Conservation (phyloP, 2,113 vertebrate species). For the Ceyx melanurus region DNA sequence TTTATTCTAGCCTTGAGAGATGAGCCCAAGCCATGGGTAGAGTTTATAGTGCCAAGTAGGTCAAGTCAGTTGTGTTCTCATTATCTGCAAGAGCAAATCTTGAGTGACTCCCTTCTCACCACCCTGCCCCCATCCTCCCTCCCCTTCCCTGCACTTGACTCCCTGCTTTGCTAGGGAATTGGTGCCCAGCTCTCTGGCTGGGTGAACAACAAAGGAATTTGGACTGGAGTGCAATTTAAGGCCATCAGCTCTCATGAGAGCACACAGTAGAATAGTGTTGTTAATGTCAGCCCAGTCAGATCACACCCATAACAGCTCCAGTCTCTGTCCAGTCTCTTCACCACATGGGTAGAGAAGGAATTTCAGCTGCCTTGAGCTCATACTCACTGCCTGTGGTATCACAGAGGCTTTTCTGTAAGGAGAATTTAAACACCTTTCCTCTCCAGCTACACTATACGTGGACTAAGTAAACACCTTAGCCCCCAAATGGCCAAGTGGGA, state of each 20-base stretch:
- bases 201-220: background rate
- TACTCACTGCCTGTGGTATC: background rate
- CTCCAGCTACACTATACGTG: background rate
- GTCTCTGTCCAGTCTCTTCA: background rate
- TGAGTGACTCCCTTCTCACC: accelerated
- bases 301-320: background rate
- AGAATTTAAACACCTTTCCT: background rate
- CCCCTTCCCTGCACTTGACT: background rate
- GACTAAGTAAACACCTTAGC: background rate
- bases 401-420: background rate
- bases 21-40: accelerated
- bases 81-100: background rate
- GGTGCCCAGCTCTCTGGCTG: background rate
- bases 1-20: background rate
- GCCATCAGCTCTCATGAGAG: background rate
- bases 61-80: background rate
- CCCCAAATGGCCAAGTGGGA: background rate
- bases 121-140: background rate
- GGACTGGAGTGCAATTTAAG: background rate
- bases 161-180: background rate
- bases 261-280: accelerated
- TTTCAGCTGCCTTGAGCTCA: background rate
- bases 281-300: background rate
- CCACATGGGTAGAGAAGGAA: background rate
- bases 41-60: background rate